A percentile compares a stretch with the other conserved stretches of the same genome.
Conservation (phyloP, 2,888 invertebrate species). For the Pseudococcus viburni region DNA sequence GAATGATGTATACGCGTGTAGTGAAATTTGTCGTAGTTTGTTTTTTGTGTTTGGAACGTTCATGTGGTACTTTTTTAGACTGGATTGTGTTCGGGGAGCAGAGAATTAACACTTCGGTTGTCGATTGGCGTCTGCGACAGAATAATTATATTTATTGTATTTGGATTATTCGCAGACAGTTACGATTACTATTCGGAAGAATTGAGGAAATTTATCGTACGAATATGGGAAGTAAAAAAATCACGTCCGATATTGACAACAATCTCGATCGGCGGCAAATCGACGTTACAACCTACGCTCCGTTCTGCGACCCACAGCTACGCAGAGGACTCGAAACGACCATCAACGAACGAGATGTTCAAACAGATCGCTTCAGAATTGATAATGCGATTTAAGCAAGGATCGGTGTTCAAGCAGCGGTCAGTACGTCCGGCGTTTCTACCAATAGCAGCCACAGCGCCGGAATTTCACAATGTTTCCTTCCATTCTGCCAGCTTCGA, state of each 20-base stretch:
- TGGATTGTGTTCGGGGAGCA: not conserved
- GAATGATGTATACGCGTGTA: not conserved
- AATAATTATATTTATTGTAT: slow-evolving; percentile 20
- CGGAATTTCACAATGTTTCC: not conserved
- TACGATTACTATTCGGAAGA: slow-evolving; percentile 7
- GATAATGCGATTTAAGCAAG: slow-evolving; percentile 21
- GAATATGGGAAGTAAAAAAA: slow-evolving; percentile 53
- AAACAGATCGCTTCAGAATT: slow-evolving; percentile 50
- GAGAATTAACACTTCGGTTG: slow-evolving; percentile 10
- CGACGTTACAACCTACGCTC: not conserved
- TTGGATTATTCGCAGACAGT: slow-evolving; percentile 35
- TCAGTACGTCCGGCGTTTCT: slow-evolving; percentile 27
- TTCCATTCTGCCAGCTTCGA: slow-evolving; percentile 46
- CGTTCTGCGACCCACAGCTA: not conserved
- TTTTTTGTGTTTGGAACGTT: not conserved
- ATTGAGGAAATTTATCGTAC: slow-evolving; percentile 47
- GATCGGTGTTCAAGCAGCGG: slow-evolving; percentile 31
- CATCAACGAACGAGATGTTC: not conserved
- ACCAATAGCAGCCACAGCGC: not conserved
- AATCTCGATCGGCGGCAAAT: not conserved
- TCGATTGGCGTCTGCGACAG: not conserved
- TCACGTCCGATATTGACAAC: slow-evolving; percentile 15
- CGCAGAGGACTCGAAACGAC: not conserved
- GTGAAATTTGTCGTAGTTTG: not conserved
- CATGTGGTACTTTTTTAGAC: not conserved